phyloP scores from a whole-genome alignment of 2,113 vertebrate species.

The Acanthisitta chloris region DNA sequence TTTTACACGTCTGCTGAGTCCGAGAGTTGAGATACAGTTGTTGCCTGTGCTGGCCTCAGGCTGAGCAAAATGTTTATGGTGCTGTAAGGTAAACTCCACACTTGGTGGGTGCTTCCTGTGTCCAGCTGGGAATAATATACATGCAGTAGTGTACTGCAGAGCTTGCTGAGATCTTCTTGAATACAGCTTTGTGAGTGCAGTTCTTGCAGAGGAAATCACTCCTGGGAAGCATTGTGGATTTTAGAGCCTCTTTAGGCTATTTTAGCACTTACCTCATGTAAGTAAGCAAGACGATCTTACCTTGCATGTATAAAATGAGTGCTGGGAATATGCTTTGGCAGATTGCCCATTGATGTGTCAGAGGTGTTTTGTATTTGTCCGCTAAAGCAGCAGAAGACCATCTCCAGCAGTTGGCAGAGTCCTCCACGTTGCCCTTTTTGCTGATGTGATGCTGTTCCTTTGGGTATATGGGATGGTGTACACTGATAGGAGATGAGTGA shows the following conservation, averaged over 20 bases:
- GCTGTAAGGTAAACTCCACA: not conserved
- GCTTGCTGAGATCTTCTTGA: not conserved
- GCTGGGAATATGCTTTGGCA: not conserved
- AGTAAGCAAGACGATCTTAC: not conserved
- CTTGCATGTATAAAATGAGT: not conserved
- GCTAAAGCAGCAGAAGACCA: accelerated
- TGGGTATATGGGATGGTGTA: not conserved
- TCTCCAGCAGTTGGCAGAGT: not conserved
- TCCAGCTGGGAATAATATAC: not conserved
- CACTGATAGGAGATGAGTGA: not conserved
- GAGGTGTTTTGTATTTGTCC: not conserved
- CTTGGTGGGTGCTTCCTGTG: not conserved
- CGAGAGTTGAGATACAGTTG: not conserved
- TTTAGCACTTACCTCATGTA: not conserved
- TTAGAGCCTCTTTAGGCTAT: not conserved
- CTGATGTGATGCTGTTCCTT: not conserved
- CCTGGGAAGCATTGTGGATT: not conserved
- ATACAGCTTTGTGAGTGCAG: not conserved
- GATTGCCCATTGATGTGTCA: not conserved
- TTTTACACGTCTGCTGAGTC: not conserved
- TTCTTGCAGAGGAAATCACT: not conserved
- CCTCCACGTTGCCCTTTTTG: accelerated
- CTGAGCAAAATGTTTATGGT: not conserved
- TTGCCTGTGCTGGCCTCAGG: not conserved
- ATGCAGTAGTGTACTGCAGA: not conserved